Conservation (phyloP, 2,888 invertebrate genomes). For the Phorcus lineatus region DNA sequence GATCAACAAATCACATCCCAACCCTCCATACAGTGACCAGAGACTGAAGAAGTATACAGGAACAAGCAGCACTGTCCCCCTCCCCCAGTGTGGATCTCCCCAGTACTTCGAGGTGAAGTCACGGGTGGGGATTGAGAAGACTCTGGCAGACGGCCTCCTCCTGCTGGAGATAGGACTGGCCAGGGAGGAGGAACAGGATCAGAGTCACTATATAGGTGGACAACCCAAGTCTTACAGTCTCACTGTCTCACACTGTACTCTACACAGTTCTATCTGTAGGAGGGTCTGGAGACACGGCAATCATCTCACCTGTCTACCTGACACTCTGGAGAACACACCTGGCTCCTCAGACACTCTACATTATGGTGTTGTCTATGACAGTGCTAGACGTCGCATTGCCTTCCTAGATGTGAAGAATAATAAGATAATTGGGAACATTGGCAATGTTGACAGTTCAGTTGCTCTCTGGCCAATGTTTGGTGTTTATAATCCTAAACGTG, state of each 20-base stretch:
- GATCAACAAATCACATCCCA: background rate
- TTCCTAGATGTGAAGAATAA: background rate
- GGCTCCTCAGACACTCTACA: background rate
- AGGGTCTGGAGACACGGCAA: background rate
- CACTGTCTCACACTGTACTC: background rate
- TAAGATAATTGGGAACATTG: background rate
- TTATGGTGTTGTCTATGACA: conserved; percentile 1
- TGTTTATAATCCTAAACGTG: background rate
- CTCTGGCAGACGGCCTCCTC: background rate
- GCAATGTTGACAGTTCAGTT: background rate
- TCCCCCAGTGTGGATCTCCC: background rate
- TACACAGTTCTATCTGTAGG: background rate
- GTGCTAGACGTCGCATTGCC: background rate
- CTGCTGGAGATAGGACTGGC: background rate
- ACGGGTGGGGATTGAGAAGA: background rate
- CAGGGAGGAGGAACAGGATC: background rate
- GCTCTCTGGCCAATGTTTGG: background rate
- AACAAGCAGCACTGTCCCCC: background rate
- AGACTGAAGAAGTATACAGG: background rate
- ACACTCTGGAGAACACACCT: background rate
- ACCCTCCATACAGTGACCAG: background rate
- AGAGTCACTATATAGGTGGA: background rate
- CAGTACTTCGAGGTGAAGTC: background rate
- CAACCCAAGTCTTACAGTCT: background rate
- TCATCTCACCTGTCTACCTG: background rate